Base-by-base conservation (phyloP, 1,140 invertebrate species). In the Calliphora vicina region DNA sequence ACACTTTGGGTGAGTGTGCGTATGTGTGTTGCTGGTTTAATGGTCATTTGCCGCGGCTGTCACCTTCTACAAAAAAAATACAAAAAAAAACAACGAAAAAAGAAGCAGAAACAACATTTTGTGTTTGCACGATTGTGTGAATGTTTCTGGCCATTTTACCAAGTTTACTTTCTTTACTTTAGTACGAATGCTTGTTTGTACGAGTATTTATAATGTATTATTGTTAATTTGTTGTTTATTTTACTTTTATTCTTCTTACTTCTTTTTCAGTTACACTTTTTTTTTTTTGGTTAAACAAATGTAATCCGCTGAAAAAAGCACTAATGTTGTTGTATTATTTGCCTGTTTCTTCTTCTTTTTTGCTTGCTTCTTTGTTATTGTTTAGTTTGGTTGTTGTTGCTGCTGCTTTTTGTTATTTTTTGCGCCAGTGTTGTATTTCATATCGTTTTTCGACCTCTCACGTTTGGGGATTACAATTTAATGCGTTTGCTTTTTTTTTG, bases 391-490 rank as follows among this genome's bases (percentile, higher is more conserved):
- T 23, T 23, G 20, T 67, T 67, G 61, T 67, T 67, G n/a, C 23
- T 67, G 50, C 5, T 57, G 50, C 50, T n/a, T 15, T 35, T 35
- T 4, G 8, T 35, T 35, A 4, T 35, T 35, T 35, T 2, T 35
- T 35, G 8, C 8, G 2, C 8, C 29, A 35, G 35, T 35, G 35
- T 35, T 35, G 35, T 35, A 35, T 50, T 17, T 25, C 61, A 23
- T 67, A 67, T 57, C 61, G 61, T 67, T 67, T 67, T 67, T 67
- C 61, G 61, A 67, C 61, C 61, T 67, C 61, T 67, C 61, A 67
- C 61, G 61, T 67, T 67, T 67, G 23, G 23, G n/a, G 20, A 67
- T 67, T 67, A 67, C 61, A 67, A 67, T 67, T 67, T 67, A 67
- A 67, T 25, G 61, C 61, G 61, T 67, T 67, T 57, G n/a, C n/a